phyloP scores from a whole-genome alignment of 2,113 vertebrate genomes.

The Zosterops borbonicus region DNA sequence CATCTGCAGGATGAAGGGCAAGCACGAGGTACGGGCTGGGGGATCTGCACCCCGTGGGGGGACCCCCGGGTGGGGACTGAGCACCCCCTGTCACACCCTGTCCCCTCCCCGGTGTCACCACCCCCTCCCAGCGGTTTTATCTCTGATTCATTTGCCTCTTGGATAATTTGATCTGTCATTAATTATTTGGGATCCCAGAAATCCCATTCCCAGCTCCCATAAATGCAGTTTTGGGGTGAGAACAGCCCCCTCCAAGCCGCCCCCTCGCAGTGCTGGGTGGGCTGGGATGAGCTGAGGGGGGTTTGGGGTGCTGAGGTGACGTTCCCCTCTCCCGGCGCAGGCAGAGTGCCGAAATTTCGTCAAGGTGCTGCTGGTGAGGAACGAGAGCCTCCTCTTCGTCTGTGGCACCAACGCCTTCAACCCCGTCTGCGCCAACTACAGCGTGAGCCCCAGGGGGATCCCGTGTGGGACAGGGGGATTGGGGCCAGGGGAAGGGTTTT shows the following conservation, averaged over 20 bases:
- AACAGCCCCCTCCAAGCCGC: no score
- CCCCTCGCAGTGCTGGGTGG: rapidly evolving
- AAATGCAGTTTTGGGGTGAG: background rate
- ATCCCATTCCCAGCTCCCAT: constrained; percentile 65
- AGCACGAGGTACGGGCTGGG: constrained; percentile 82
- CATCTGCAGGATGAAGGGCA: constrained; percentile 96
- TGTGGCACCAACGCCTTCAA: constrained; percentile 98
- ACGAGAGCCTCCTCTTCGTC: constrained; percentile 85
- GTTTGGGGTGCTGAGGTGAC: background rate
- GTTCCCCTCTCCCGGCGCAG: constrained; percentile 56
- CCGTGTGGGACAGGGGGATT: background rate
- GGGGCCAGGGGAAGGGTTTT: background rate
- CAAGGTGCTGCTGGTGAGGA: constrained; percentile 89
- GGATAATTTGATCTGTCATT: constrained; percentile 83
- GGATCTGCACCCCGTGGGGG: background rate
- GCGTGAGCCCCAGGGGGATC: constrained; percentile 75
- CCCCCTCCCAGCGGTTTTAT: background rate
- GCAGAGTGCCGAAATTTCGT: constrained; percentile 95
- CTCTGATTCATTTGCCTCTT: constrained; percentile 72
- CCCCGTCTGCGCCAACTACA: constrained; percentile 93
- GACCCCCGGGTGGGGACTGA: background rate
- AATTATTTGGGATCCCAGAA: constrained; percentile 75
- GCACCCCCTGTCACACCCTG: background rate
- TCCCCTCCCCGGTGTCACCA: rapidly evolving
- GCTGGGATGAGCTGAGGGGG: background rate